Conservation (phyloP, 1,140 invertebrate species). For the Pentalonia nigronervosa region DNA sequence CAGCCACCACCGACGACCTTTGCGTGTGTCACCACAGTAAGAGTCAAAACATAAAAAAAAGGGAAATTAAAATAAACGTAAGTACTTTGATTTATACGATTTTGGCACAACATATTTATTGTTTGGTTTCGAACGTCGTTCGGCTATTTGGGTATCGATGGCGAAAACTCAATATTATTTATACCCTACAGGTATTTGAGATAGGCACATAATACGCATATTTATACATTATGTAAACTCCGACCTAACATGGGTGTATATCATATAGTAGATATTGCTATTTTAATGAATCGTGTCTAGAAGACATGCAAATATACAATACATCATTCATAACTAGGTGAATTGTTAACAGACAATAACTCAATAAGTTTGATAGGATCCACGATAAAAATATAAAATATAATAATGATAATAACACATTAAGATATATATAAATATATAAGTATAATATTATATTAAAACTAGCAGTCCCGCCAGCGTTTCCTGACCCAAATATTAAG, state of each 20-base stretch:
- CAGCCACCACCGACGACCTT: background rate
- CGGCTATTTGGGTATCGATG: background rate
- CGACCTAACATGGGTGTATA: background rate
- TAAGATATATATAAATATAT: background rate
- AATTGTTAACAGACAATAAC: background rate
- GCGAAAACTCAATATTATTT: background rate
- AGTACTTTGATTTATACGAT: slow-evolving; percentile 42
- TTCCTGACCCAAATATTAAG: no score
- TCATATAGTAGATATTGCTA: background rate
- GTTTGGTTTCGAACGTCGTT: background rate
- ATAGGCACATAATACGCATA: background rate
- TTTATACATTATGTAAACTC: background rate
- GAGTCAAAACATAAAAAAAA: background rate
- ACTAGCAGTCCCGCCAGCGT: no score
- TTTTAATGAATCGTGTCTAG: background rate
- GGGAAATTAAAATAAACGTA: background rate
- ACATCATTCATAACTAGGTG: background rate
- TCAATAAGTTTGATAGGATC: background rate
- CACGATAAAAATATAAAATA: background rate
- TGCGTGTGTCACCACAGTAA: slow-evolving; percentile 21
- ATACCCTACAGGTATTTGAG: background rate
- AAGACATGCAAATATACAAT: background rate
- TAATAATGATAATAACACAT: background rate
- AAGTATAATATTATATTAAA: no score
- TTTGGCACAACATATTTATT: background rate